Evolutionary conservation across 2,888 invertebrate species (phyloP).

Genomic region (Drosophila melanosoma): DNA sequence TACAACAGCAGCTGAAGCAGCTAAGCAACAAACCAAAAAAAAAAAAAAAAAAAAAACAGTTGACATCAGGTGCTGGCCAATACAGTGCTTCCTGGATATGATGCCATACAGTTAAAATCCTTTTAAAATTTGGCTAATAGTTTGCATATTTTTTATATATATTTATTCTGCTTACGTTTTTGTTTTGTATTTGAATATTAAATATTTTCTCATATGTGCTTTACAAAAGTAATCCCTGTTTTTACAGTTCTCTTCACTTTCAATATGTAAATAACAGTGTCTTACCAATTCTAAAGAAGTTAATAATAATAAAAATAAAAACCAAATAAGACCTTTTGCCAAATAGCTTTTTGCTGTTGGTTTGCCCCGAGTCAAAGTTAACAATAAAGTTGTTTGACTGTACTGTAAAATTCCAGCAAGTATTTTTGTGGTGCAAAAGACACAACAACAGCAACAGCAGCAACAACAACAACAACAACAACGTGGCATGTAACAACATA

Average conservation of each 20-base stretch:
- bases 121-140: not conserved
- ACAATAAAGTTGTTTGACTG: slow-evolving; percentile 47
- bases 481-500: slow-evolving; percentile 77
- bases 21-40: not conserved
- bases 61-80: slow-evolving; percentile 56
- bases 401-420: slow-evolving; percentile 59
- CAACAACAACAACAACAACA: slow-evolving; percentile 29
- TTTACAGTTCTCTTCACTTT: not conserved
- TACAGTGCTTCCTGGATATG: slow-evolving; percentile 30
- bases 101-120: not conserved
- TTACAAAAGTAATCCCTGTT: no score
- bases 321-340: not conserved
- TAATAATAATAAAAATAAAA: slow-evolving; percentile 1
- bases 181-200: not conserved
- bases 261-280: not conserved
- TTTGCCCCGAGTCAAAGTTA: slow-evolving; percentile 1
- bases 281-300: not conserved
- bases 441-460: slow-evolving; percentile 48
- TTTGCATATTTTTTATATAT: not conserved
- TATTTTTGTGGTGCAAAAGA: slow-evolving; percentile 65
- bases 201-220: not conserved
- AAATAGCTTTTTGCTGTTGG: not conserved
- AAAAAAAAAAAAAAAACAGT: slow-evolving; percentile 20
- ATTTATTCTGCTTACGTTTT: not conserved
- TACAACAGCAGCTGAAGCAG: slow-evolving; percentile 12